phyloP scores from a whole-genome alignment of 2,888 invertebrate species.

The Lasioglossum villosulum region DNA sequence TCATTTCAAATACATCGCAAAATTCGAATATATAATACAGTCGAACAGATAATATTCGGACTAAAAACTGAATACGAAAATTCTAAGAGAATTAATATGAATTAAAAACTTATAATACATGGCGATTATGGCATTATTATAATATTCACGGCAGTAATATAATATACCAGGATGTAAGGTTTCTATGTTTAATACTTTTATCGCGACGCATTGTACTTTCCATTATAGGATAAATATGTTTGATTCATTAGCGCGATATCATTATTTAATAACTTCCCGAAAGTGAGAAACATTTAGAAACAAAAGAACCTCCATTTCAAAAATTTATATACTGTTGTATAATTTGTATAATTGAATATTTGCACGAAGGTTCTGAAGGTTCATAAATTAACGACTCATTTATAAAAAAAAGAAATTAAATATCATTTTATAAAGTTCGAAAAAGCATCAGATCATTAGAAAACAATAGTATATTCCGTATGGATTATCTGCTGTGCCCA shows the following conservation, averaged over 20 bases:
- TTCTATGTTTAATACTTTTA: slow-evolving; percentile 22
- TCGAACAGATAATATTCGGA: background rate
- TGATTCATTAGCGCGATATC: slow-evolving; percentile 42
- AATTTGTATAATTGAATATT: slow-evolving; percentile 2
- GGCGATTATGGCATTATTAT: slow-evolving; percentile 31
- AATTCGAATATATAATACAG: background rate
- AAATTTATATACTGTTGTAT: background rate
- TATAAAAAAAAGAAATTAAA: background rate
- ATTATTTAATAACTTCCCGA: slow-evolving; percentile 9
- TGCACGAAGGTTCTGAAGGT: background rate
- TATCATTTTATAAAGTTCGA: slow-evolving; percentile 5
- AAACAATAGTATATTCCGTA: background rate
- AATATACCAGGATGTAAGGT: slow-evolving; percentile 36
- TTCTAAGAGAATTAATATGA: slow-evolving; percentile 15
- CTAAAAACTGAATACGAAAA: slow-evolving; percentile 25
- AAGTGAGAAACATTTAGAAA: slow-evolving; percentile 17
- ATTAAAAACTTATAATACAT: slow-evolving; percentile 29
- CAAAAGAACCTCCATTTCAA: background rate
- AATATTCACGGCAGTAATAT: slow-evolving; percentile 52
- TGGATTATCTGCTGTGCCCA: background rate
- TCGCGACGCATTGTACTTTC: slow-evolving; percentile 16
- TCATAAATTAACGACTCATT: background rate
- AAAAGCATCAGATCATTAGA: background rate
- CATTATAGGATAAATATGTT: slow-evolving; percentile 43
- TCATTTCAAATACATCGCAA: background rate